A percentile compares a stretch with the other conserved stretches of the same genome.
These are phyloP conservation scores for Cyrtorhinus lividipennis DNA, from an alignment of 1,140 invertebrate genomes.

Conservation along the genomic window DNA sequence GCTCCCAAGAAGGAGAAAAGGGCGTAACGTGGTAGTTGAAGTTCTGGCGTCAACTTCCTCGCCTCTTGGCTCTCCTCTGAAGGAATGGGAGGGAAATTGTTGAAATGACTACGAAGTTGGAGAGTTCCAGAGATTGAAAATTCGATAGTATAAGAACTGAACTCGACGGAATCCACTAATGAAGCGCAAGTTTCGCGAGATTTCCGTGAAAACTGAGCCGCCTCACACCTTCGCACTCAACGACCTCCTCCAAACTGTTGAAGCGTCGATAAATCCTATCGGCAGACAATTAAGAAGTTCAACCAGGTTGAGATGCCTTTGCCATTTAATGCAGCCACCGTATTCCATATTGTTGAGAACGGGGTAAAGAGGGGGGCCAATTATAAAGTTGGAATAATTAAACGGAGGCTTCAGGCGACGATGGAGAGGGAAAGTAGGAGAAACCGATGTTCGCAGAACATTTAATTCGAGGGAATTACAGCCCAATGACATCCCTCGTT, in stretches of 20 bases:
- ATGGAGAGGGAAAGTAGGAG: neutral
- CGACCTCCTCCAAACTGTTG: neutral
- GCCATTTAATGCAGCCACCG: no score
- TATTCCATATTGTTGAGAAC: no score
- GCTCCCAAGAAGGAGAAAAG: no score
- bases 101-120: no score
- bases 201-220: no score
- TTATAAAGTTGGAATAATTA: constrained; percentile 13
- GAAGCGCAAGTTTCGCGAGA: neutral
- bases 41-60: no score
- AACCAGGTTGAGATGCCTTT: neutral
- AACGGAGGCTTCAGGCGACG: neutral
- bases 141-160: neutral
- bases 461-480: neutral
- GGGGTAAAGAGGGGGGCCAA: neutral
- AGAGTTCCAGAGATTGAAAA: neutral
- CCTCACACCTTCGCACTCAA: neutral
- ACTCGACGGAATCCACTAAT: neutral
- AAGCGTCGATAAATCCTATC: neutral
- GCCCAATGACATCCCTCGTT: neutral
- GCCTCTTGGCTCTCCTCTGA: no score
- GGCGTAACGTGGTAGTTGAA: no score
- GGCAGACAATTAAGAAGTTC: neutral
- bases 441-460: neutral
- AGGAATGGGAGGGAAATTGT: no score